Evolutionary conservation across 2,113 vertebrate genomes (phyloP).

Genomic region (Phalacrocorax brasilianus): DNA sequence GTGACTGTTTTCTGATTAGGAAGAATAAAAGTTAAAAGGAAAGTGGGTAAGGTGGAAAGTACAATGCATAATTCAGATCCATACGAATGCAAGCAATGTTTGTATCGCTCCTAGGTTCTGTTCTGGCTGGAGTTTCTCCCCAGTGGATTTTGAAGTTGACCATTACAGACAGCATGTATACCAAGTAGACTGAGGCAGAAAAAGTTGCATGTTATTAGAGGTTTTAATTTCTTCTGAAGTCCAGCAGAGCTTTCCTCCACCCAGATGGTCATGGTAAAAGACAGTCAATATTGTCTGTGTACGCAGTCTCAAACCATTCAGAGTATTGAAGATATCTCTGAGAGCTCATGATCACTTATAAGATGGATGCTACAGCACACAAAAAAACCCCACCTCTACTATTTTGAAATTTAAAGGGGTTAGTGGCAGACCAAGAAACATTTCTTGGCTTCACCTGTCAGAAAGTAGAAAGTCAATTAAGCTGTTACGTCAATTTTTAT

Average conservation of each 20-base stretch:
- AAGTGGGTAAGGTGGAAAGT: not conserved
- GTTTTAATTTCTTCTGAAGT: not conserved
- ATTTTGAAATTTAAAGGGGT: not conserved
- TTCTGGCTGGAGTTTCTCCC: not conserved
- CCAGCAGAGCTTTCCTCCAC: not conserved
- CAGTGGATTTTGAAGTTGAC: not conserved
- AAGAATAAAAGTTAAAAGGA: slow-evolving; percentile 6
- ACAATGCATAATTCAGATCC: not conserved
- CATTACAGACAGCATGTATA: not conserved
- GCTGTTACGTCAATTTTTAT: not conserved
- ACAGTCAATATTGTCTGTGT: not conserved
- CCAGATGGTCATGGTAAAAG: not conserved
- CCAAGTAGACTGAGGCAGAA: not conserved
- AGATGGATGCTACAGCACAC: not conserved
- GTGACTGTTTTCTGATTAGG: not conserved
- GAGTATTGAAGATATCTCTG: not conserved
- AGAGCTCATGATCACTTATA: not conserved
- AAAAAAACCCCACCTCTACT: not conserved
- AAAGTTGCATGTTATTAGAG: not conserved
- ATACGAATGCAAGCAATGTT: not conserved
- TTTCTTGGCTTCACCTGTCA: not conserved
- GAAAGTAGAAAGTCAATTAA: not conserved
- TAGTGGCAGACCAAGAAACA: not conserved
- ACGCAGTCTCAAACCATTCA: not conserved
- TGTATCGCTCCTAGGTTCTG: not conserved